These are phyloP conservation scores for Oncopodura yosiiana DNA, from an alignment of 1,140 invertebrate species.

Conservation along the genomic window DNA sequence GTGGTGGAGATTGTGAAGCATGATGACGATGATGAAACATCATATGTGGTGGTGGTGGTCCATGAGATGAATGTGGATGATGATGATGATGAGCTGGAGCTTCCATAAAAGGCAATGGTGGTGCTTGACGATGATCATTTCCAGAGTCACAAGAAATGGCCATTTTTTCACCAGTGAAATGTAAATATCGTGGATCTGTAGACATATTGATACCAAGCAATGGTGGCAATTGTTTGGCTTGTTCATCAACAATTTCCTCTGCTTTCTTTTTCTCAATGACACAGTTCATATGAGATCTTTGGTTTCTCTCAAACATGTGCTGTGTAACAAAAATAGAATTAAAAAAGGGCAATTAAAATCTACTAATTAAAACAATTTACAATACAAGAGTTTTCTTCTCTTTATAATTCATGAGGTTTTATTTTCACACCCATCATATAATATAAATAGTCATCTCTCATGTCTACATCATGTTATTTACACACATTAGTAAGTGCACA, in stretches of 20 bases:
- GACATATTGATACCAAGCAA: slow-evolving; percentile 53
- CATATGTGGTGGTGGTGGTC: slow-evolving; percentile 13
- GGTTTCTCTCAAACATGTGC: slow-evolving; percentile 61
- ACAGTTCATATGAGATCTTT: slow-evolving; percentile 71
- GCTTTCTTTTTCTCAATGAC: slow-evolving; percentile 72
- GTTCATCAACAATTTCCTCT: slow-evolving; percentile 66
- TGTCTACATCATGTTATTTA: too few relatives aligned
- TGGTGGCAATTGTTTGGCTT: slow-evolving; percentile 56
- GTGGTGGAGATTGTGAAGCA: too few relatives aligned
- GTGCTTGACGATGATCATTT: slow-evolving; percentile 33
- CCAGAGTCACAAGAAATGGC: slow-evolving; percentile 74
- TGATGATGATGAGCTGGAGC: neutral
- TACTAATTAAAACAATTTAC: too few relatives aligned
- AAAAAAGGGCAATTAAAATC: too few relatives aligned
- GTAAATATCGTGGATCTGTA: slow-evolving; percentile 59
- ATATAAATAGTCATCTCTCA: too few relatives aligned
- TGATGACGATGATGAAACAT: too few relatives aligned
- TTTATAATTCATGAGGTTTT: too few relatives aligned
- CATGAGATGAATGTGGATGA: neutral
- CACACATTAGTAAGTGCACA: too few relatives aligned
- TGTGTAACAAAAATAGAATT: slow-evolving; percentile 35
- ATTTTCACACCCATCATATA: too few relatives aligned
- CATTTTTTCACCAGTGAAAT: slow-evolving; percentile 69
- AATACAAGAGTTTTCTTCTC: too few relatives aligned
- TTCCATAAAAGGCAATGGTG: neutral